phyloP scores from a whole-genome alignment of 2,113 vertebrate genomes.

The Ptilorrhoa leucosticta region DNA sequence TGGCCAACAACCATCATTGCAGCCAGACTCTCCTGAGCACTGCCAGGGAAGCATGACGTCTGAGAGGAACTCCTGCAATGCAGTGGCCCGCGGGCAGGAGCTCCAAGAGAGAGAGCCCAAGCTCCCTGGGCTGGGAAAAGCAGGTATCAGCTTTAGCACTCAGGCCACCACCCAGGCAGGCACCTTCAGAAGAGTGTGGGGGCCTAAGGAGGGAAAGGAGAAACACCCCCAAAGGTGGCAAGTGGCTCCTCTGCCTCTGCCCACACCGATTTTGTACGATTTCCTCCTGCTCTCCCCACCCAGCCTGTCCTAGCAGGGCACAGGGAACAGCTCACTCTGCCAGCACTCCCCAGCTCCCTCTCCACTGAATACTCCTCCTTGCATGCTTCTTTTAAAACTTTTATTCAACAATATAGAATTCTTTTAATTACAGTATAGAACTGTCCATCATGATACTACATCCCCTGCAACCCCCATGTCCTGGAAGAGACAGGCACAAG shows the following conservation, averaged over 20 bases:
- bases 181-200: neutral
- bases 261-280: rapidly evolving
- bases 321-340: neutral
- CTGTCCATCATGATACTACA: slow-evolving; percentile 36
- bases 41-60: neutral
- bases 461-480: neutral
- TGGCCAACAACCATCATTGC: neutral
- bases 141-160: neutral
- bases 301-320: neutral
- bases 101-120: neutral
- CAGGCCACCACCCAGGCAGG: neutral
- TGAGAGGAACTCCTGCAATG: neutral
- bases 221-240: neutral
- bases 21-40: neutral
- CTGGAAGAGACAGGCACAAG: slow-evolving; percentile 1
- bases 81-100: neutral
- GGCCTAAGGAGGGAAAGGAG: neutral
- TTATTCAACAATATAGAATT: slow-evolving; percentile 80
- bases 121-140: neutral
- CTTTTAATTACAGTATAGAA: slow-evolving; percentile 65
- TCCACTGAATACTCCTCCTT: slow-evolving; percentile 61
- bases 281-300: neutral
- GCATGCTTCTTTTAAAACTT: slow-evolving; percentile 71
- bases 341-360: neutral
- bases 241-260: neutral